Evolutionary conservation across 2,888 invertebrate genomes (phyloP), one percentile per base, ranked within the genome.

Genomic region (Drosophila rubida): DNA sequence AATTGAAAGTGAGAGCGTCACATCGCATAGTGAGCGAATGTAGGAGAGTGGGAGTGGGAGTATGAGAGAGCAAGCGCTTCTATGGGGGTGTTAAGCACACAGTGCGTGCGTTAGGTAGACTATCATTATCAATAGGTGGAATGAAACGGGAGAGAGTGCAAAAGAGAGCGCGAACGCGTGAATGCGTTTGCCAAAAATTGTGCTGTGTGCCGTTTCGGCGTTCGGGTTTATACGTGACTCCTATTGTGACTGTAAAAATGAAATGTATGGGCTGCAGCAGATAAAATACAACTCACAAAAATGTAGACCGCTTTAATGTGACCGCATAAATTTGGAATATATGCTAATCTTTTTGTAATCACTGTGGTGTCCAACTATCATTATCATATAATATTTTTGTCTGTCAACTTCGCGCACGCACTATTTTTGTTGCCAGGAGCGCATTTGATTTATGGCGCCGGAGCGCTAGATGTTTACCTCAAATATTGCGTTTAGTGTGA

Each of bases 1-100:
- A 71, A 75, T 78, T 78, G 81, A 83, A 80, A 87, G 84, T 86
- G 87, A 81, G 87, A 78, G 80, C 80, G 49, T 35, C 58, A 22
- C 23, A 45, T n/a, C 11, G 7, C 13, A 35, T 9, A 14, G 41
- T 32, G 51, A 25, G 41, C 44, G 41, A 35, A 45, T 13, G 37
- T 23, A 13, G 22, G 49, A 37, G 37, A 46, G 42, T 45, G 57
- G 16, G 37, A 22, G 41, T n/a, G 8, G 2, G 16, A 16, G 35
- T 11, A 16, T 7, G 30, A 32, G 32, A 46, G 46, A 51, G 32
- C 44, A 42, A 37, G 16, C 46, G 35, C 5, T 51, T 57, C 19
- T 59, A 51, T 64, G 68, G 63, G 61, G 63, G 74, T 73, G 58
- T 64, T 45, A 48, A 49, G 37, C 39, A 50, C 60, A 57, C 14